Evolutionary conservation across 37 sponge, comb jelly and placozoan species (phyloP), one percentile per base, ranked within the genome.

Genomic region (Aphrocallistes beatrix): DNA sequence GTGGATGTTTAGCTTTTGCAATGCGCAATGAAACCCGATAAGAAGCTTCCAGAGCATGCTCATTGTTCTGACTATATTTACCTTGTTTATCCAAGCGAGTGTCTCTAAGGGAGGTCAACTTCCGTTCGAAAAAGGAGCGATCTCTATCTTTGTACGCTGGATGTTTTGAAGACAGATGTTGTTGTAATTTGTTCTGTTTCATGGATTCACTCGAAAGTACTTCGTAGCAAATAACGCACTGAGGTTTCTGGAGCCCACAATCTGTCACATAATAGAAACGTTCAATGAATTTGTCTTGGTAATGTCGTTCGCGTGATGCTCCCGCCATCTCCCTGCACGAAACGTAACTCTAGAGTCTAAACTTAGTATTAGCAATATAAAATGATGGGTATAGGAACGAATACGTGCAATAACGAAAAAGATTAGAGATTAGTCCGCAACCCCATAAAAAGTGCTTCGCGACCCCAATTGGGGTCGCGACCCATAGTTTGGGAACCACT

Each of bases 41-140:
- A 6, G 75, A 60, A 60, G 75, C 75, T 60, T 60, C 75, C 75
- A 60, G 75, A 60, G 75, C 75, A 60, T 13, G 25, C n/a, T 60
- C 17, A 60, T 60, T 60, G 75, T 3, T 13, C 34, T 60, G 75
- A 21, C n/a, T 19, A 60, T 30, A 60, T 60, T 60, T 60, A 60
- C 75, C 75, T 60, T 60, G 75, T 60, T 60, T 60, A 60, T 60
- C 75, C 75, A 60, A 60, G 75, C 75, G 75, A n/a, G n/a, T n/a
- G n/a, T n/a, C n/a, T n/a, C n/a, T n/a, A n/a, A n/a, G n/a, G n/a
- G n/a, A n/a, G n/a, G 75, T 42, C 13, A 42, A 42, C 45, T 42
- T 42, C 45, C 45, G 45, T 42, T 42, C 45, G 45, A 42, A 42
- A 42, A 42, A 42, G 45, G 45, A 42, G 13, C 45, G 45, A 42